Conservation (phyloP, 2,113 vertebrate genomes). For the Fregata magnificens region DNA sequence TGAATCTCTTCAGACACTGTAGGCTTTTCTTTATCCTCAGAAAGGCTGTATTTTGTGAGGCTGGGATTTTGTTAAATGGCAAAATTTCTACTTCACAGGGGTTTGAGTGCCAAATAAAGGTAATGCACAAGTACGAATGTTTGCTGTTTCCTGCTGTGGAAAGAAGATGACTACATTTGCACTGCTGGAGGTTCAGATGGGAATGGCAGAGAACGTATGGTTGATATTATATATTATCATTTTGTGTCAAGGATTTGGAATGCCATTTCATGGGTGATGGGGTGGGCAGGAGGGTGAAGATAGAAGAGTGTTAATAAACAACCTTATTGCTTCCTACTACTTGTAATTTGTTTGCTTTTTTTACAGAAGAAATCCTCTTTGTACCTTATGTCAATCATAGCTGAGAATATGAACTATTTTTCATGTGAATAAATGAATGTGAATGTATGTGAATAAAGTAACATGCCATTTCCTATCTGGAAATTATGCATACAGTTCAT, state of each 20-base stretch:
- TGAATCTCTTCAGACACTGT: not conserved
- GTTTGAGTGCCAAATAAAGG: conserved; percentile 54
- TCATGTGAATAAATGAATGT: conserved; percentile 70
- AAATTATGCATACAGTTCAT: conserved; percentile 69
- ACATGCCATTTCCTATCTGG: conserved; percentile 67
- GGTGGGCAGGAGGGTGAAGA: conserved; percentile 61
- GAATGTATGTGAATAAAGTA: conserved; percentile 70
- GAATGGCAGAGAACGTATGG: conserved; percentile 67
- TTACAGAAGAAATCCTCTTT: conserved; percentile 62
- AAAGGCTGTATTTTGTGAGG: conserved; percentile 26
- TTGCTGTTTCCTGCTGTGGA: conserved; percentile 27
- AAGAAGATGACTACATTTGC: conserved; percentile 56
- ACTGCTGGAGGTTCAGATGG: conserved; percentile 59
- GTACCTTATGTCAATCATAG: conserved; percentile 68
- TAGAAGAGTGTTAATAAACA: conserved; percentile 69
- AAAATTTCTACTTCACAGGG: conserved; percentile 41
- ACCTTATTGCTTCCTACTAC: conserved; percentile 62
- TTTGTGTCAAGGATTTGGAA: conserved; percentile 60
- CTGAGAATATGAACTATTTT: conserved; percentile 65
- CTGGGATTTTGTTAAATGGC: conserved; percentile 35
- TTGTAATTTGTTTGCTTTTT: conserved; percentile 64
- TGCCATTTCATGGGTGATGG: conserved; percentile 45
- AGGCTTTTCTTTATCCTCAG: conserved; percentile 6
- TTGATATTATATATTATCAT: conserved; percentile 58
- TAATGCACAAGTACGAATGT: conserved; percentile 52